Conservation (phyloP, 1,140 invertebrate species). For the Papilio aristodemus region DNA sequence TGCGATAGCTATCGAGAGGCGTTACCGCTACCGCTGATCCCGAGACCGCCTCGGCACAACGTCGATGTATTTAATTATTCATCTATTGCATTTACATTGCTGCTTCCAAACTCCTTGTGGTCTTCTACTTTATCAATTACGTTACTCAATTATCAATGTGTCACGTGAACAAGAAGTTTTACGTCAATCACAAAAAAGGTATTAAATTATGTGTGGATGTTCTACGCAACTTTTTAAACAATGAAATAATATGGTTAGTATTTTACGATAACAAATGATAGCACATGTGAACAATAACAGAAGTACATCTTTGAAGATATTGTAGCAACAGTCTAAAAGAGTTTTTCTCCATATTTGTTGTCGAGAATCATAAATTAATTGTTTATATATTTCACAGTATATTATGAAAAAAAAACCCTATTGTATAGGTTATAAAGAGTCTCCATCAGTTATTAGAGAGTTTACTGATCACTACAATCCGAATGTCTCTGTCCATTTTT, state of each 20-base stretch:
- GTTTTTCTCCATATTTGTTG: too few relatives aligned
- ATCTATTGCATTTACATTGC: conserved; percentile 22
- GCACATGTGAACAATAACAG: background rate
- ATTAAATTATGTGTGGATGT: background rate
- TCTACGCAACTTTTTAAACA: background rate
- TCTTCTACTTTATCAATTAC: conserved; percentile 15
- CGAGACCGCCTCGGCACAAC: conserved; percentile 37
- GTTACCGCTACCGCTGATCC: conserved; percentile 53
- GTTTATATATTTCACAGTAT: too few relatives aligned
- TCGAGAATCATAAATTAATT: too few relatives aligned
- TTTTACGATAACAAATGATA: background rate
- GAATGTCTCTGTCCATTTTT: conserved; percentile 24
- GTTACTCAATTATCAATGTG: background rate
- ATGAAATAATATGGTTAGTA: too few relatives aligned
- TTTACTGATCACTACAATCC: background rate
- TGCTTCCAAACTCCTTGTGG: conserved; percentile 7
- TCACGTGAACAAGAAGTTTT: background rate
- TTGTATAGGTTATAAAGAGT: too few relatives aligned
- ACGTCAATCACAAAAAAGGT: too few relatives aligned
- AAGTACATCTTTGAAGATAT: too few relatives aligned
- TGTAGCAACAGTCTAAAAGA: too few relatives aligned
- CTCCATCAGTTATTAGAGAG: background rate
- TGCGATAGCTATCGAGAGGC: conserved; percentile 62
- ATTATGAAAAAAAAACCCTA: too few relatives aligned
- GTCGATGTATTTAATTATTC: conserved; percentile 42